phyloP scores from a whole-genome alignment of 2,113 vertebrate species.

The Herpetotheres cachinnans region DNA sequence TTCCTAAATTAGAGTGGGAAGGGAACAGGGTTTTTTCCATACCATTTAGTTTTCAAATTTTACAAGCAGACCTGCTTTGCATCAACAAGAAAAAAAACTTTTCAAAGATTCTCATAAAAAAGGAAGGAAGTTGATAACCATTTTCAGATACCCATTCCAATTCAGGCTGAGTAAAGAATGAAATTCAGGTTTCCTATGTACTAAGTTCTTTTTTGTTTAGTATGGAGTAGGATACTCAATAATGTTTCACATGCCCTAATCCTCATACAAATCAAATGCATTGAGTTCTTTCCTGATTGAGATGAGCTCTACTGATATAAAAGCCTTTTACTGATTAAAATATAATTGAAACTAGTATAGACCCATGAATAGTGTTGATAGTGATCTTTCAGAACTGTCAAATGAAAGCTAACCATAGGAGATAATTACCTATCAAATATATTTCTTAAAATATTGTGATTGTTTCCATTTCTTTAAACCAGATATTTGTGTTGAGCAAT shows the following conservation, averaged over 20 bases:
- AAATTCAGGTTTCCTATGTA: background rate
- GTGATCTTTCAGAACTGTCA: background rate
- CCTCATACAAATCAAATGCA: fast-evolving
- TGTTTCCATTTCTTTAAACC: background rate
- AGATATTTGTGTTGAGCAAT: background rate
- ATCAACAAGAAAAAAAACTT: background rate
- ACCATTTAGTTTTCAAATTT: background rate
- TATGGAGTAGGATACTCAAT: background rate
- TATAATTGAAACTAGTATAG: background rate
- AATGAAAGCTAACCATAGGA: background rate
- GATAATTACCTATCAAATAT: background rate
- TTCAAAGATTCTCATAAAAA: background rate
- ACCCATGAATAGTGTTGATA: background rate
- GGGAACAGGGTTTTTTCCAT: fast-evolving
- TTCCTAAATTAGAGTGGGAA: background rate
- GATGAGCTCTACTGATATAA: background rate
- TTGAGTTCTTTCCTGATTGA: background rate
- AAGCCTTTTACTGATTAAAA: background rate
- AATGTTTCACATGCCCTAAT: background rate
- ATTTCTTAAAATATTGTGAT: background rate
- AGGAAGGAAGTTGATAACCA: background rate
- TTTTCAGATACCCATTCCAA: background rate
- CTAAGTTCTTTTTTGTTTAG: background rate
- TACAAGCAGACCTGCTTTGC: background rate
- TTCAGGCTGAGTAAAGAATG: background rate